Evolutionary conservation across 2,888 invertebrate genomes (phyloP).

Genomic region (Diogma glabrata): DNA sequence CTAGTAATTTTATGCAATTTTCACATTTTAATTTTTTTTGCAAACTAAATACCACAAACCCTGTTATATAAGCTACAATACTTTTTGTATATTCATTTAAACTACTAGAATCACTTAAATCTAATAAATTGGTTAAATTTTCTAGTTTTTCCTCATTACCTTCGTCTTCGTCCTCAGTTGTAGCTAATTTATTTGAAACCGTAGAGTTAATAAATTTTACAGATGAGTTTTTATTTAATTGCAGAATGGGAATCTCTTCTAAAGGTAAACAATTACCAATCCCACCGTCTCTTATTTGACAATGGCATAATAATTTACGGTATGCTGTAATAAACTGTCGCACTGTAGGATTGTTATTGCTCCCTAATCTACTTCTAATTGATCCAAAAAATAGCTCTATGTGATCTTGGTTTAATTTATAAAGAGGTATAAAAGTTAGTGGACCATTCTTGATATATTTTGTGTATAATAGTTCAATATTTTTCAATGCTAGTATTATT

Average conservation of each 20-base stretch:
- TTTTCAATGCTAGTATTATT: slow-evolving; percentile 13
- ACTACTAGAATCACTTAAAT: background rate
- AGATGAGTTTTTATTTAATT: background rate
- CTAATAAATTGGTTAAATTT: background rate
- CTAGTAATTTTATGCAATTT: background rate
- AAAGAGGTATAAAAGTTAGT: slow-evolving; percentile 18
- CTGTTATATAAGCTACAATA: background rate
- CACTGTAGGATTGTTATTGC: slow-evolving; percentile 16
- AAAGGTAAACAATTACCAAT: slow-evolving; percentile 9
- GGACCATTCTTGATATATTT: slow-evolving; percentile 5
- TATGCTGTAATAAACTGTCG: background rate
- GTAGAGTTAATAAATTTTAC: background rate
- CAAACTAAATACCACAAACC: background rate
- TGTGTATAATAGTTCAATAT: slow-evolving; percentile 5
- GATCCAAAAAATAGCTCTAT: slow-evolving; percentile 20
- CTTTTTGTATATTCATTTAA: background rate
- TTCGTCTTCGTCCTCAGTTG: too few species aligned
- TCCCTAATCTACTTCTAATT: slow-evolving; percentile 17
- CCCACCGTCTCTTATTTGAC: slow-evolving; percentile 10
- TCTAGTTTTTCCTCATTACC: background rate
- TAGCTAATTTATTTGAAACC: slow-evolving; percentile 2
- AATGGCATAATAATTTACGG: slow-evolving; percentile 16
- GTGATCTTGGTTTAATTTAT: slow-evolving; percentile 21
- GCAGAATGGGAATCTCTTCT: background rate
- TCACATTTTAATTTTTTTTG: background rate